phyloP scores from a whole-genome alignment of 2,797 vertebrate species.

The Erithacus rubecula region DNA sequence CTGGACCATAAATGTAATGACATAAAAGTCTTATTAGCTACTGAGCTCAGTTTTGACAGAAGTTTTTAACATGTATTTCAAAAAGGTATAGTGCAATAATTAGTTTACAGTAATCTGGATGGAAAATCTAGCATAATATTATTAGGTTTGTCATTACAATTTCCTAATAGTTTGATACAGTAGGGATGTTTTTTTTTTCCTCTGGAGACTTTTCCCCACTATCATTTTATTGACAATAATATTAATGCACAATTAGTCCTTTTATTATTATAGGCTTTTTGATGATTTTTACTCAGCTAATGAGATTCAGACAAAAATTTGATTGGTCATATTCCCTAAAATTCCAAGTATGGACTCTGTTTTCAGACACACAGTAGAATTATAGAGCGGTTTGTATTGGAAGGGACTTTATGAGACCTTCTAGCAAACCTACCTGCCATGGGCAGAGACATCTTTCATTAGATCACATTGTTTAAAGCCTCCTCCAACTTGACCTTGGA shows the following conservation, averaged over 20 bases:
- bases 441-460: background rate
- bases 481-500: background rate
- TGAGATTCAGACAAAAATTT: too few species aligned
- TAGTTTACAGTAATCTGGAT: background rate
- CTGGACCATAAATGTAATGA: background rate
- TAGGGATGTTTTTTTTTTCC: too few species aligned
- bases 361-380: background rate
- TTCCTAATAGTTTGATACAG: too few species aligned
- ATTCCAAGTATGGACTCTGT: background rate
- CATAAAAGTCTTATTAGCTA: fast-evolving
- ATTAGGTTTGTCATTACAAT: too few species aligned
- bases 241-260: too few species aligned
- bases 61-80: background rate
- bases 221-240: too few species aligned
- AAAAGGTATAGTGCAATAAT: background rate
- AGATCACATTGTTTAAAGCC: background rate
- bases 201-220: too few species aligned
- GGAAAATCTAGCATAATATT: too few species aligned
- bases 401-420: background rate
- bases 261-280: too few species aligned
- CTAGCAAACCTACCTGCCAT: background rate
- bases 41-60: background rate
- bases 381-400: background rate
- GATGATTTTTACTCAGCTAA: too few species aligned
- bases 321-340: too few species aligned